phyloP scores from a whole-genome alignment of 2,888 invertebrate species.

The Nineta flava region DNA sequence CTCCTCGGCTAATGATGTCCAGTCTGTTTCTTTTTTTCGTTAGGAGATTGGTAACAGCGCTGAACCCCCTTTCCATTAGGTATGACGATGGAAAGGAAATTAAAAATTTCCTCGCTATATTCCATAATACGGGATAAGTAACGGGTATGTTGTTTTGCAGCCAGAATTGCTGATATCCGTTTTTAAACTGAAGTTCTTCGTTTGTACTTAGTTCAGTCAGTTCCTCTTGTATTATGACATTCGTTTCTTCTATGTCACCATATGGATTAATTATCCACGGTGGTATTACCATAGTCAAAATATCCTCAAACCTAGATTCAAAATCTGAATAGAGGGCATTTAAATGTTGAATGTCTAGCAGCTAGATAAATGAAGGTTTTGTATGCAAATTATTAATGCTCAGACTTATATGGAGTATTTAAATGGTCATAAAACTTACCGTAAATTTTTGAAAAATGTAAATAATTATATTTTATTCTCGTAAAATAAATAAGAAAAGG shows the following conservation, averaged over 20 bases:
- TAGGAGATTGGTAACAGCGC: slow-evolving; percentile 12
- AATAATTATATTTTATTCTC: too few species aligned
- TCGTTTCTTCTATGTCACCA: slow-evolving; percentile 13
- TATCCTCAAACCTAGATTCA: slow-evolving; percentile 16
- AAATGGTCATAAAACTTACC: too few species aligned
- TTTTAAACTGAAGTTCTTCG: slow-evolving; percentile 15
- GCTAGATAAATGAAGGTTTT: too few species aligned
- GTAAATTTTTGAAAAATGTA: too few species aligned
- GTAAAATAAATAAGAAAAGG: too few species aligned
- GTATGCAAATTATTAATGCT: too few species aligned
- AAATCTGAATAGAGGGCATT: slow-evolving; percentile 16
- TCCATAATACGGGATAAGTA: slow-evolving; percentile 15
- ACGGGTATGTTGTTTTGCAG: slow-evolving; percentile 14
- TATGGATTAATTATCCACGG: slow-evolving; percentile 14
- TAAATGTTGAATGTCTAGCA: slow-evolving; percentile 18
- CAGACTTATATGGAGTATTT: too few species aligned
- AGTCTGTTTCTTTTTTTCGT: slow-evolving; percentile 13
- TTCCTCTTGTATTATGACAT: slow-evolving; percentile 15
- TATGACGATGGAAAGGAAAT: slow-evolving; percentile 15
- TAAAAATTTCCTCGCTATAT: slow-evolving; percentile 14
- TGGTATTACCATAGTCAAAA: slow-evolving; percentile 16
- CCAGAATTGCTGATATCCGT: slow-evolving; percentile 15
- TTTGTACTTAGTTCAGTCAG: slow-evolving; percentile 14
- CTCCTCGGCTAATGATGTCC: slow-evolving; percentile 13
- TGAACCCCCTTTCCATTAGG: slow-evolving; percentile 13